Conservation (phyloP, 2,113 vertebrate species). For the Catharus minimus region DNA sequence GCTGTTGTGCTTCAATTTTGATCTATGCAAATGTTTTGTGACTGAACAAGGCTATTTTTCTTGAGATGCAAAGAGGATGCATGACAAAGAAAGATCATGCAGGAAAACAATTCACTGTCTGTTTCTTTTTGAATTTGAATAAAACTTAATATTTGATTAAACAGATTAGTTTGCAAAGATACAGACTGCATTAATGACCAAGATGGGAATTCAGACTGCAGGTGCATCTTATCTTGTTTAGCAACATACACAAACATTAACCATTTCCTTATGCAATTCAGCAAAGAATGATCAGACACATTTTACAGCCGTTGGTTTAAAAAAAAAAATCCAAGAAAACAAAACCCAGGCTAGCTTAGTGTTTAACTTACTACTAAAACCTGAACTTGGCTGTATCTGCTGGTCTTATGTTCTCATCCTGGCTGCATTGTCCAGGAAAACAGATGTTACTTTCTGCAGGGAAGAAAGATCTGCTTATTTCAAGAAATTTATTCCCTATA, state of each 20-base stretch:
- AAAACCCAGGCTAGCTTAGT: not conserved
- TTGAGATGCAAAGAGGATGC: slow-evolving; percentile 88
- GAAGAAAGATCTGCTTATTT: slow-evolving; percentile 50
- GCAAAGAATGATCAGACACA: not conserved
- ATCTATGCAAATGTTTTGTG: slow-evolving; percentile 81
- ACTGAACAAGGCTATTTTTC: slow-evolving; percentile 82
- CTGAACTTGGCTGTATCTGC: slow-evolving; percentile 42
- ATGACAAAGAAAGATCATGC: slow-evolving; percentile 78
- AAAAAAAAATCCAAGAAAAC: not conserved
- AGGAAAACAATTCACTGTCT: slow-evolving; percentile 80
- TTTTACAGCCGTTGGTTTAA: not conserved
- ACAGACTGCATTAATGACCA: slow-evolving; percentile 59
- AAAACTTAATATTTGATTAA: slow-evolving; percentile 91
- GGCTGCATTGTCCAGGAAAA: slow-evolving; percentile 50
- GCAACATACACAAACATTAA: slow-evolving; percentile 43
- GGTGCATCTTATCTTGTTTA: slow-evolving; percentile 69
- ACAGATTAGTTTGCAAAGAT: slow-evolving; percentile 84
- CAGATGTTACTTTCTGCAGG: slow-evolving; percentile 57
- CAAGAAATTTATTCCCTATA: slow-evolving; percentile 44
- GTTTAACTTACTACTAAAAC: slow-evolving; percentile 30
- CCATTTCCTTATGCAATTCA: slow-evolving; percentile 47
- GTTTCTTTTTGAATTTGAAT: slow-evolving; percentile 85
- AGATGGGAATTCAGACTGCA: slow-evolving; percentile 66
- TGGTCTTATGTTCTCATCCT: slow-evolving; percentile 46
- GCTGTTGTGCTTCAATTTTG: slow-evolving; percentile 65